Base-by-base conservation (phyloP, 2,797 vertebrate species). In the Myotis vivesi region DNA sequence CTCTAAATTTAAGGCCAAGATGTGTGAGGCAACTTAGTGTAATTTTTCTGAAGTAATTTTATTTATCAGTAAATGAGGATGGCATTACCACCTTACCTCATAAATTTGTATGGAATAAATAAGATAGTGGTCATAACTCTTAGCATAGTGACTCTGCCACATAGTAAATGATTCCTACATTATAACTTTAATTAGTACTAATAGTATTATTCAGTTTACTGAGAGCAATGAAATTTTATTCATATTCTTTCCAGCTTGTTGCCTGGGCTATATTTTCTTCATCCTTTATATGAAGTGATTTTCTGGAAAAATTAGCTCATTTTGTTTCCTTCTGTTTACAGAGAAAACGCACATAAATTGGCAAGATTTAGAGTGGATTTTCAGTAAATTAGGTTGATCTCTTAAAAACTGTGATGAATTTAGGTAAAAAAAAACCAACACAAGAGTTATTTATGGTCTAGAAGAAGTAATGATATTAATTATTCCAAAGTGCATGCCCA, bases 391-490 rank as follows among this genome's bases (percentile, higher is more conserved):
- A 89, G 89, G 23, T 87, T 68, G 57, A 89, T 86, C 33, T 83
- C n/a, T 88, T 81, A 87, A 44, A 87, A 89, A 16, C 13, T 73
- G 4, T 59, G 16, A 77, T 87, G 55, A 69, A 89, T 53, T 28
- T 22, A 46, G 30, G 68, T n/a, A 23, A 23, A 84, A 59, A 75
- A 72, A 72, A 33, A 36, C 19, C 17, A 17, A 4, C 20, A 73
- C 20, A 55, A 72, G n/a, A 84, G 22, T 79, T 86, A 64, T 44
- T 89, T 85, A 88, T 81, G 33, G 15, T 57, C n/a, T 85, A 71
- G 51, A 84, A 51, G 77, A 81, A 83, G 36, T 53, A 91, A 38
- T 69, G 19, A 84, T 80, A 91, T 81, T 73, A 91, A 76, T 94
- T 89, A 59, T 53, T 55, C 6, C 62, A 75, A 93, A 84, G 9